Evolutionary conservation across 2,888 invertebrate genomes (phyloP).

Genomic region (Ochropleura leucogaster): DNA sequence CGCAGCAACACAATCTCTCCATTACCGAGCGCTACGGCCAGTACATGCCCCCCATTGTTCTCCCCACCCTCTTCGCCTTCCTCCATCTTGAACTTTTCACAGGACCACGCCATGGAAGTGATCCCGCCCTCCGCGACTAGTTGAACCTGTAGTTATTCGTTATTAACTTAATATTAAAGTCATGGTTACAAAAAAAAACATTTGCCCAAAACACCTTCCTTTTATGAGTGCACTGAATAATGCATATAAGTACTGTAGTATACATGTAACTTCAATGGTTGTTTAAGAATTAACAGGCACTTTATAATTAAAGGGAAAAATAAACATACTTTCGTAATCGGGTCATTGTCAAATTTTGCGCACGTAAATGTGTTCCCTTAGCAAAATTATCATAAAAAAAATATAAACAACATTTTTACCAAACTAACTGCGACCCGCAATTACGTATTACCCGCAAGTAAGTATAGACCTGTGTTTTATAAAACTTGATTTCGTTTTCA

Average conservation of each 20-base stretch:
- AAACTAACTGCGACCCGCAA: too few species aligned
- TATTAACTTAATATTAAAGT: neutral
- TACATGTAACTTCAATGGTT: neutral
- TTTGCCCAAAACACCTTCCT: neutral
- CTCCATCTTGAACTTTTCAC: slow-evolving; percentile 99
- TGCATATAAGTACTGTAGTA: neutral
- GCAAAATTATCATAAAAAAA: too few species aligned
- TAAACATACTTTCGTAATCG: neutral
- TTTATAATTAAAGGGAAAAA: neutral
- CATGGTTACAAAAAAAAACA: neutral
- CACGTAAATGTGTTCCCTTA: too few species aligned
- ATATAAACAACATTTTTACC: too few species aligned
- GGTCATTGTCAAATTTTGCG: too few species aligned
- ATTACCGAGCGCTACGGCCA: slow-evolving; percentile 96
- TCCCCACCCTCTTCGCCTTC: slow-evolving; percentile 95
- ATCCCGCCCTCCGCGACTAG: slow-evolving; percentile 96
- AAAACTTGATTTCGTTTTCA: too few species aligned
- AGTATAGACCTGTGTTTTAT: too few species aligned
- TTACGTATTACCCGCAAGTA: too few species aligned
- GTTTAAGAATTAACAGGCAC: neutral
- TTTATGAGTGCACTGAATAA: neutral
- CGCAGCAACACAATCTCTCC: slow-evolving; percentile 97
- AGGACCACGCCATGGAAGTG: slow-evolving; percentile 98
- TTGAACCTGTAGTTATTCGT: slow-evolving; percentile 89
- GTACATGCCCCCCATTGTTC: slow-evolving; percentile 92